Percentiles rank a stretch among this genome's conserved stretches.
Conservation (phyloP, 1,140 invertebrate species). For the Ephestia elutella region DNA sequence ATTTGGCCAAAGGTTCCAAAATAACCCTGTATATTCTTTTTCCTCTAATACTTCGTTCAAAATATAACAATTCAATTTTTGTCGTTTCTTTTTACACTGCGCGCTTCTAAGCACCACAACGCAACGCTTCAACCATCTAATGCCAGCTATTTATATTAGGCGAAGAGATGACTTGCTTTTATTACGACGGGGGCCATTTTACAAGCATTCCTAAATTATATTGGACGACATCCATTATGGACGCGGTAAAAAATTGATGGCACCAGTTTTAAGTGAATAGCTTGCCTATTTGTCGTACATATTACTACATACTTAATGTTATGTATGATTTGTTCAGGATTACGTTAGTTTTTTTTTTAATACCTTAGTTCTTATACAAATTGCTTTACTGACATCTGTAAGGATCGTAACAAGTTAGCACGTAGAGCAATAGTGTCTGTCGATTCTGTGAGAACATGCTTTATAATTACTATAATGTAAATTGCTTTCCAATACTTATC, state of each 20-base stretch:
- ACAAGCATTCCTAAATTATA: slow-evolving; percentile 46
- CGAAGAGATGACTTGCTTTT: slow-evolving; percentile 55
- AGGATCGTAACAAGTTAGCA: no score
- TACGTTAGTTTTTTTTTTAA: no score
- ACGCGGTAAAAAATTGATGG: slow-evolving; percentile 28
- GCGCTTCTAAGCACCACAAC: neutral
- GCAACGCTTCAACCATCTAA: slow-evolving; percentile 24
- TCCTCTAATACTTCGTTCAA: neutral
- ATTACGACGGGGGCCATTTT: slow-evolving; percentile 34
- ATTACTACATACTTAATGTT: neutral
- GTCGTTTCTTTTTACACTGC: neutral
- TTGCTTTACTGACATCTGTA: no score
- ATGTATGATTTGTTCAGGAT: no score
- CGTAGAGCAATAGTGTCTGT: no score
- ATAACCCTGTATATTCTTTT: no score
- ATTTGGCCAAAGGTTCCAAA: no score
- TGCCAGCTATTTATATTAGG: slow-evolving; percentile 61
- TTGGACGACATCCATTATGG: slow-evolving; percentile 46
- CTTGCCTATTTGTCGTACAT: neutral
- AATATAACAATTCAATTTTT: neutral
- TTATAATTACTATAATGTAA: no score
- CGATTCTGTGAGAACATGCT: no score
- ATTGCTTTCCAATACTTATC: no score
- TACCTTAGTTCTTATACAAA: no score
- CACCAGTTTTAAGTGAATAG: slow-evolving; percentile 2